phyloP scores from a whole-genome alignment of 2,888 invertebrate genomes.

The Chrysina gloriosa region DNA sequence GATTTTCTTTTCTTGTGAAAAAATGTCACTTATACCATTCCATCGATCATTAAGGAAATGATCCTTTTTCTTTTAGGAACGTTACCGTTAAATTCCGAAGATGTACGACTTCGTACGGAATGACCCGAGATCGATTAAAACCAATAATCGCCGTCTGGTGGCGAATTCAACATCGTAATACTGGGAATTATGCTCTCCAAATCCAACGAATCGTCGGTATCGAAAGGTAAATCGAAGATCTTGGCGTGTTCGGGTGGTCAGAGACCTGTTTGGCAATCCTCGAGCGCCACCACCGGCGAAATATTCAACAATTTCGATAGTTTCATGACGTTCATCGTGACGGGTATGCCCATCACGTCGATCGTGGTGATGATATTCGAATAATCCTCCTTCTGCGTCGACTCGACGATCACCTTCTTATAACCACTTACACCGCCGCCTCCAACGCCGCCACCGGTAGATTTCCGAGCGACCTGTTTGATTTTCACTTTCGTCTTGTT shows the following conservation, averaged over 20 bases:
- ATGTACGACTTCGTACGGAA: too few species aligned
- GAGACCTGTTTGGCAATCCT: slow-evolving; percentile 57
- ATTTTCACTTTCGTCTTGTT: not conserved
- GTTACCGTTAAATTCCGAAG: not conserved
- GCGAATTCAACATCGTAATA: slow-evolving; percentile 24
- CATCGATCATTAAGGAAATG: too few species aligned
- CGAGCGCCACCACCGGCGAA: slow-evolving; percentile 65
- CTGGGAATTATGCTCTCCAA: slow-evolving; percentile 37
- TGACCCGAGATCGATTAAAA: too few species aligned
- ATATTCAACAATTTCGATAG: slow-evolving; percentile 68
- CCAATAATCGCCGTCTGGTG: slow-evolving; percentile 32
- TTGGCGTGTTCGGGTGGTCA: slow-evolving; percentile 32
- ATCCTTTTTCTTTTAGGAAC: too few species aligned
- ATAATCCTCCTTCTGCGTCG: too few species aligned
- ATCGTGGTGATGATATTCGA: slow-evolving; percentile 66
- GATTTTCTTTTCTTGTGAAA: too few species aligned
- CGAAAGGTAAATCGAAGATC: slow-evolving; percentile 35
- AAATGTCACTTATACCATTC: too few species aligned
- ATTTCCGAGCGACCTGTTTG: slow-evolving; percentile 42
- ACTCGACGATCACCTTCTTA: too few species aligned
- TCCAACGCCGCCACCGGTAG: slow-evolving; percentile 39
- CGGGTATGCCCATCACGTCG: slow-evolving; percentile 67
- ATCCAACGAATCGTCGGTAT: slow-evolving; percentile 23
- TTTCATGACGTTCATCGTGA: slow-evolving; percentile 67
- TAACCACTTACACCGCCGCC: too few species aligned